Evolutionary conservation across 2,888 invertebrate genomes (phyloP).

Genomic region (Ophioninae sp.): DNA sequence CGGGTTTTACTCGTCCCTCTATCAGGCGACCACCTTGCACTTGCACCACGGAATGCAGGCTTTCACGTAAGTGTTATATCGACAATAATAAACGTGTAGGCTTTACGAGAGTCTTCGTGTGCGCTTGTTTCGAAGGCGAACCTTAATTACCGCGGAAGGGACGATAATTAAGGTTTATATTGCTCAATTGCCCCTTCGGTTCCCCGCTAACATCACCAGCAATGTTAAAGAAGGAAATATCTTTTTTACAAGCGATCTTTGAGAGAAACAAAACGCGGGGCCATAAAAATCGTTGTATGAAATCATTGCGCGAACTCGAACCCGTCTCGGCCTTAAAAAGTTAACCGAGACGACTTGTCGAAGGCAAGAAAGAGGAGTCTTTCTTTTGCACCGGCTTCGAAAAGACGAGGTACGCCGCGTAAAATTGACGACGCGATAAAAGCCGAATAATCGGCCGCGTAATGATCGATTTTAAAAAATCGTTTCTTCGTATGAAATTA

Average conservation of each 20-base stretch:
- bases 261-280: not conserved
- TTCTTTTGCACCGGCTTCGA: not conserved
- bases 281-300: conserved; percentile 28
- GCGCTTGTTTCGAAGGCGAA: conserved; percentile 29
- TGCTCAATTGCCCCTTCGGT: conserved; percentile 38
- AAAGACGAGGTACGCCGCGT: not conserved
- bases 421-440: not conserved
- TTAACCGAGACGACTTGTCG: not conserved
- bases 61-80: conserved; percentile 71
- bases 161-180: conserved; percentile 47
- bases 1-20: conserved; percentile 78
- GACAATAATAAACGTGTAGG: conserved; percentile 41
- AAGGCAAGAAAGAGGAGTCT: not conserved
- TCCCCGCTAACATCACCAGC: not conserved
- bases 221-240: conserved; percentile 2
- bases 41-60: conserved; percentile 78
- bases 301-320: not conserved
- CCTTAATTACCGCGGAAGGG: conserved; percentile 39
- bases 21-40: conserved; percentile 77
- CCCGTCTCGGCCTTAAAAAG: conserved; percentile 13
- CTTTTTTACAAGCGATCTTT: conserved; percentile 23
- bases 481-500: too few species aligned
- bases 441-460: not conserved
- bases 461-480: too few species aligned
- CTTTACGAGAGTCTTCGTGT: conserved; percentile 49